Evolutionary conservation across 2,888 invertebrate genomes (phyloP).

Genomic region (Drosophila emarginata): DNA sequence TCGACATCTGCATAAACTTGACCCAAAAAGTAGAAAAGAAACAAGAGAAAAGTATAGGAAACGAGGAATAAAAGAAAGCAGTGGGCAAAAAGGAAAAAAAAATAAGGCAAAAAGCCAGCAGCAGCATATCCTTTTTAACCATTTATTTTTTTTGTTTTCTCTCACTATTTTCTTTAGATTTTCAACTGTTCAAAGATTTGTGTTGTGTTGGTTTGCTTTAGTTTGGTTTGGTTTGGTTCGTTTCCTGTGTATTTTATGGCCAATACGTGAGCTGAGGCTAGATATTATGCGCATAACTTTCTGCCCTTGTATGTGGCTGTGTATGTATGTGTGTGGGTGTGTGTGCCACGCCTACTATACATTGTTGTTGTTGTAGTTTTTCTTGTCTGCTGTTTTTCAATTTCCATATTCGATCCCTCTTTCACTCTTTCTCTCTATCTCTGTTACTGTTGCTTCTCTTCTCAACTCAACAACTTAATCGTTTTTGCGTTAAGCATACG

Average conservation of each 20-base stretch:
- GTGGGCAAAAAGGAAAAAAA: slow-evolving; percentile 10
- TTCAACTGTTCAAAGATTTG: slow-evolving; percentile 62
- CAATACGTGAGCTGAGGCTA: slow-evolving; percentile 66
- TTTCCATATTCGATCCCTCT: slow-evolving; percentile 50
- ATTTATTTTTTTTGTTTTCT: not conserved
- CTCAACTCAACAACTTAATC: slow-evolving; percentile 70
- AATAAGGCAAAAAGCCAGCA: slow-evolving; percentile 50
- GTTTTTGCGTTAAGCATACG: slow-evolving; percentile 72
- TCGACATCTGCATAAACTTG: slow-evolving; percentile 73
- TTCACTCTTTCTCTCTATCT: not conserved
- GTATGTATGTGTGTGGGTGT: slow-evolving; percentile 40
- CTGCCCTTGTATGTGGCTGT: slow-evolving; percentile 35
- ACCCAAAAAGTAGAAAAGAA: slow-evolving; percentile 57
- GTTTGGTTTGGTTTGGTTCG: slow-evolving; percentile 14
- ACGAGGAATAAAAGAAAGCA: not conserved
- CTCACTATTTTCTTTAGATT: slow-evolving; percentile 60
- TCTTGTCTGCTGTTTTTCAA: slow-evolving; percentile 59
- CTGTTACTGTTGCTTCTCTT: slow-evolving; percentile 1
- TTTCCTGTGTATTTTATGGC: slow-evolving; percentile 60
- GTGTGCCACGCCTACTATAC: slow-evolving; percentile 35
- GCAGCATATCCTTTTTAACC: slow-evolving; percentile 46
- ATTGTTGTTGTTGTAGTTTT: slow-evolving; percentile 32
- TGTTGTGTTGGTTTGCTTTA: slow-evolving; percentile 14
- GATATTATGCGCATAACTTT: slow-evolving; percentile 75
- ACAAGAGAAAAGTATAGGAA: too few relatives aligned